A percentile compares a stretch with the other conserved stretches of the same genome.
These are phyloP conservation scores for Anoplius nigerrimus DNA, from an alignment of 2,888 invertebrate genomes.

Conservation along the genomic window DNA sequence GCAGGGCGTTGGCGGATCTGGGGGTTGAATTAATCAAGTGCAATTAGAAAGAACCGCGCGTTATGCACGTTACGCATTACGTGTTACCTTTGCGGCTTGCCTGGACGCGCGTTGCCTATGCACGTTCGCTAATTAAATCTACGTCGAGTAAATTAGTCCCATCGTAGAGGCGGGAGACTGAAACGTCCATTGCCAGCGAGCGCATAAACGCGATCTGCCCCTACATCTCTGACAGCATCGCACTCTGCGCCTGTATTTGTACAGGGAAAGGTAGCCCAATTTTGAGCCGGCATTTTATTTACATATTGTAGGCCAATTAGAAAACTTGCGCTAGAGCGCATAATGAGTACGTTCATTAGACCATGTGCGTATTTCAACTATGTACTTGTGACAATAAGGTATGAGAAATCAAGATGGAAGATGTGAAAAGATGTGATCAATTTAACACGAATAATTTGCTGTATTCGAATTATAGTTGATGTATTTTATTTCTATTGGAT, in stretches of 20 bases:
- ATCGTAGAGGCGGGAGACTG: conserved; percentile 30
- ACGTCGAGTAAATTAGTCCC: conserved; percentile 42
- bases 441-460: too few species aligned
- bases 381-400: too few species aligned
- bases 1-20: too few species aligned
- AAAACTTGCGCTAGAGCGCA: too few species aligned
- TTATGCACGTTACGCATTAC: conserved; percentile 10
- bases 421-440: too few species aligned
- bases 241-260: background rate
- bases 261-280: background rate
- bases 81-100: background rate
- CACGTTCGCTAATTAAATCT: conserved; percentile 46
- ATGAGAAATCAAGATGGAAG: too few species aligned
- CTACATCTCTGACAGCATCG: conserved; percentile 24
- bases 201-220: conserved; percentile 29
- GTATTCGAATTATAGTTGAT: too few species aligned
- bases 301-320: too few species aligned
- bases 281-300: too few species aligned
- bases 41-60: conserved; percentile 33
- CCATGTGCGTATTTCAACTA: too few species aligned
- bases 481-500: too few species aligned
- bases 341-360: too few species aligned
- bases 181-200: conserved; percentile 41
- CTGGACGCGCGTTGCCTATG: conserved; percentile 15
- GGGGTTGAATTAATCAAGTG: conserved; percentile 25